A percentile compares a stretch with the other conserved stretches of the same genome.
Conservation (phyloP, 2,113 vertebrate genomes). For the Gymnocephalus cernua region DNA sequence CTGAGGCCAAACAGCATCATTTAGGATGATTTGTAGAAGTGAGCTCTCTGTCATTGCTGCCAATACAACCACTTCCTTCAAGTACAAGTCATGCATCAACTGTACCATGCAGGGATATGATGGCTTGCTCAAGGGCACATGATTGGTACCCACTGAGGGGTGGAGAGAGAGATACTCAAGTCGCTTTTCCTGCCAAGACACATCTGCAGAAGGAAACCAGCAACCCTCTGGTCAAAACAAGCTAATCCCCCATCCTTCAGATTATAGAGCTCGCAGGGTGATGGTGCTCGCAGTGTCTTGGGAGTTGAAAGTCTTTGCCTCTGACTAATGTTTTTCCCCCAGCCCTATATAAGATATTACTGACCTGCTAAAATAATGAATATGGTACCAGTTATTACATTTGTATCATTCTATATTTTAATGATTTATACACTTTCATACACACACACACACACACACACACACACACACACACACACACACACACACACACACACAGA, state of each 20-base stretch:
- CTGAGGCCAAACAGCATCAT: slow-evolving; percentile 16
- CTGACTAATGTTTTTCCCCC: not conserved
- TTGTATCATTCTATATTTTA: slow-evolving; percentile 17
- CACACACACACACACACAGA: not conserved
- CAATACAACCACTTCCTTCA: slow-evolving; percentile 34
- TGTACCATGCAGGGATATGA: slow-evolving; percentile 21
- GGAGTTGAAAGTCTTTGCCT: slow-evolving; percentile 8
- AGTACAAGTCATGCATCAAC: slow-evolving; percentile 49
- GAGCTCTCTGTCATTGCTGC: slow-evolving; percentile 29
- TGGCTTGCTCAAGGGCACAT: slow-evolving; percentile 56
- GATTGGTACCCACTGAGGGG: slow-evolving; percentile 36
- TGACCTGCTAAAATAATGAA: slow-evolving; percentile 22
- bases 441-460: not conserved
- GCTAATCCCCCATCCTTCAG: slow-evolving; percentile 10
- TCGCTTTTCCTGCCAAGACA: slow-evolving; percentile 31
- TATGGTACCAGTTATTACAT: not conserved
- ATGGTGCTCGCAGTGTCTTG: not conserved
- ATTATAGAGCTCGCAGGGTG: slow-evolving; percentile 7
- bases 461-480: not conserved
- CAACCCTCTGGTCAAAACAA: slow-evolving; percentile 35
- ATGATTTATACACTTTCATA: too few species aligned
- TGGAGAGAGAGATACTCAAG: not conserved
- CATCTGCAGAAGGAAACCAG: slow-evolving; percentile 33
- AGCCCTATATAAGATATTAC: not conserved
- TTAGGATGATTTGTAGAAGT: slow-evolving; percentile 30